A percentile compares a stretch with the other conserved stretches of the same genome.
phyloP scores from a whole-genome alignment of 2,113 vertebrate genomes.

The Stictonetta naevosa region DNA sequence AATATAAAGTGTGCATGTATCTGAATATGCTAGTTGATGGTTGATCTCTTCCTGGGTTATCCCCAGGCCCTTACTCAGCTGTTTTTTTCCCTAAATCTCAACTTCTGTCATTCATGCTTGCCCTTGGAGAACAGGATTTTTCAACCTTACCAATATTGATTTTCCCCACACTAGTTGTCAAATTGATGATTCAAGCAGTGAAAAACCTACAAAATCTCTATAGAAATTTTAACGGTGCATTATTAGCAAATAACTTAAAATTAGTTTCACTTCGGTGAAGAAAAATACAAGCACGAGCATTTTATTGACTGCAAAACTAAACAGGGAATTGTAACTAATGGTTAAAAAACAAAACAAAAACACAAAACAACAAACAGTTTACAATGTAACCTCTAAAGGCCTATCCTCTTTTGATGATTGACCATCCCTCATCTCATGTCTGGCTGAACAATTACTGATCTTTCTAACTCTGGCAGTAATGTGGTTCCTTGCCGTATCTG shows the following conservation, averaged over 20 bases:
- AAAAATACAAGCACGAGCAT: background rate
- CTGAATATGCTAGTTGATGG: background rate
- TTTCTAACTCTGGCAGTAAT: background rate
- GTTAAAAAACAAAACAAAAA: background rate
- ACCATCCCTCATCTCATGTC: background rate
- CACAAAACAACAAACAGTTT: background rate
- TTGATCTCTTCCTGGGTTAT: background rate
- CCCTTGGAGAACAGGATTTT: background rate
- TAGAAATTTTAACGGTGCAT: background rate
- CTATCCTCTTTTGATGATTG: background rate
- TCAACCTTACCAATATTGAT: background rate
- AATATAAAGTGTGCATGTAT: background rate
- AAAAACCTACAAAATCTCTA: background rate
- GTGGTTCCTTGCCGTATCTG: background rate
- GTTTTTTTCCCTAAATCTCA: background rate
- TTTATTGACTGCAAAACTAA: background rate
- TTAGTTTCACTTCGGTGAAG: background rate
- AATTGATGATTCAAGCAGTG: background rate
- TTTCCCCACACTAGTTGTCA: background rate
- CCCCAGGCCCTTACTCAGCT: background rate
- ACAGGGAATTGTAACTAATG: background rate
- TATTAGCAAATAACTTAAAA: background rate
- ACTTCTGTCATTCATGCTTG: background rate
- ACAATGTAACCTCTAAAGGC: background rate
- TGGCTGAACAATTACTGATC: slow-evolving; percentile 2